Base-by-base conservation (phyloP, 2,888 invertebrate genomes). In the Latrodectus hesperus region DNA sequence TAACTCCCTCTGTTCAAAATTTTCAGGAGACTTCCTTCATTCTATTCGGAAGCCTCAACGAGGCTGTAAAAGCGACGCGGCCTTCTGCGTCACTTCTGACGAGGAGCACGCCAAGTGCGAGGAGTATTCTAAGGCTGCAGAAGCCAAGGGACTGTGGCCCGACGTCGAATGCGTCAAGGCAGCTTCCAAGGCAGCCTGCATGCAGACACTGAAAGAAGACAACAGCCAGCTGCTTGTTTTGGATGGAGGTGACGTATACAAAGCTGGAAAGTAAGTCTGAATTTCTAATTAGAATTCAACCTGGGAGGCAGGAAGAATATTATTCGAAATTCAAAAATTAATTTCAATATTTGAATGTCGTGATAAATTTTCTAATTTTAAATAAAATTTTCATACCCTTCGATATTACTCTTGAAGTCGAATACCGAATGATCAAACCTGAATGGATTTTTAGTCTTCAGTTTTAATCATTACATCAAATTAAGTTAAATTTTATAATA, bases 141-240 rank as follows among this genome's bases (percentile, higher is more conserved):
- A 95, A 92, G 95, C 96, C 4, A 93, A 96, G 83, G 95, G 96
- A 91, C 95, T 96, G 68, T 93, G 96, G 9, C 98, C 98, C 0
- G 94, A 95, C 90, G 93, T 97, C 74, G 95, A 96, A 91, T 98
- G 98, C 91, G 93, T 95, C 0, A 93, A 94, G 89, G 94, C 95
- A 70, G 93, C 94, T 65, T 94, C 94, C 51, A 93, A 94, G 73
- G 94, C 94, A 10, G 94, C 94, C 16, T 97, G 97, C 91, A 93
- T 97, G 93, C 92, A 94, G 51, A 94, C 95, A 1, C 94, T 96
- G 0, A 92, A 93, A 9, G 92, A 93, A 0, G 94, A 94, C n/a
- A 93, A 93, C 4, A 95, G 95, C 65, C 97, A 98, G 92, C 93
- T 96, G 12, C 94, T 96, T 1, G 93, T 95, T 0, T 94, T 95